Conservation (phyloP, 2,797 vertebrate species). For the Hemibagrus guttatus region DNA sequence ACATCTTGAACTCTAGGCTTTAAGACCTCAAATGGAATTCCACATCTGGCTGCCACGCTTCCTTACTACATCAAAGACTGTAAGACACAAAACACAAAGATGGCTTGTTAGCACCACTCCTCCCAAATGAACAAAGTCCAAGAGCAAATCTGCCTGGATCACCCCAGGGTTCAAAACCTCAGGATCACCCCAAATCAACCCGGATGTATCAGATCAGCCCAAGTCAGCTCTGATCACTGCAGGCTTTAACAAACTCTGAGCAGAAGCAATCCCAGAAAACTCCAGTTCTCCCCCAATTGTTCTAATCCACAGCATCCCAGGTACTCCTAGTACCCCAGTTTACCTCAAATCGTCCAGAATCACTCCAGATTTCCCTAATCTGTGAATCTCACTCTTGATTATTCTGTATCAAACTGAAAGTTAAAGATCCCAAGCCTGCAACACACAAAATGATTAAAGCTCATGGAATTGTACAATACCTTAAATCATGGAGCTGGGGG, state of each 20-base stretch:
- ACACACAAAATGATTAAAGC: not conserved
- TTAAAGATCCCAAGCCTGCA: not conserved
- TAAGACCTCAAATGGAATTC: conserved; percentile 47
- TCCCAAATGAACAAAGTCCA: conserved; percentile 12
- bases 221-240: not conserved
- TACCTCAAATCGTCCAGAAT: not conserved
- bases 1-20: conserved; percentile 26
- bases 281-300: not conserved
- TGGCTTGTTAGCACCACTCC: conserved; percentile 35
- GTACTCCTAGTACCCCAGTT: not conserved
- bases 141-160: not conserved
- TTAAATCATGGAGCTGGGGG: not conserved
- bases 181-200: not conserved
- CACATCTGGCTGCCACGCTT: conserved; percentile 56
- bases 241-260: not conserved
- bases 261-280: not conserved
- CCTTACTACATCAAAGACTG: conserved; percentile 50
- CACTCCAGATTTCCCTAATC: not conserved
- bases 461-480: not conserved
- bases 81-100: conserved; percentile 36
- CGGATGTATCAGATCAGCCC: conserved; percentile 1
- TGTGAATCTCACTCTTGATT: not conserved
- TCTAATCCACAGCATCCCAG: not conserved
- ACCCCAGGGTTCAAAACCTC: not conserved
- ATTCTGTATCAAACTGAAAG: not conserved